Percentiles rank a stretch among this genome's conserved stretches.
Conservation (phyloP, 2,113 vertebrate species). For the Ciconia boyciana region DNA sequence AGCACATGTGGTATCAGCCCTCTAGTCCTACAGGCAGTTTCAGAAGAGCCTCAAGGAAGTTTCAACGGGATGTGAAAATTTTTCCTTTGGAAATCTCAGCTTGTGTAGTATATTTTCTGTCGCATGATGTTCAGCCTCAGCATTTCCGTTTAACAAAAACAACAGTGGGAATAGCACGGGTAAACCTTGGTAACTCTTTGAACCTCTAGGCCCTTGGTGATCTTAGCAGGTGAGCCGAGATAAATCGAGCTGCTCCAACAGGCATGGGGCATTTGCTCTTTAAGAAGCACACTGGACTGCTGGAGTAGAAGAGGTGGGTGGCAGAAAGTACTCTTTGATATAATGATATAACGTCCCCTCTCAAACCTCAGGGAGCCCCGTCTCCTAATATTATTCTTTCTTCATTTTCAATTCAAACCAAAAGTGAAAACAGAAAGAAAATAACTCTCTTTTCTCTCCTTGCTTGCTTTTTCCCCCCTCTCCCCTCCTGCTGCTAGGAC, state of each 20-base stretch:
- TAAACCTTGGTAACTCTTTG: slow-evolving; percentile 49
- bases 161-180: background rate
- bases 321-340: slow-evolving; percentile 60
- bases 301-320: slow-evolving; percentile 13
- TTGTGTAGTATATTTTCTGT: background rate
- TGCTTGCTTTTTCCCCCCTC: background rate
- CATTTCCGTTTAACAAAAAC: background rate
- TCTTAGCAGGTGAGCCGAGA: slow-evolving; percentile 65
- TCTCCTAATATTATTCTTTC: slow-evolving; percentile 58
- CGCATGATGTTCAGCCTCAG: background rate
- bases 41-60: background rate
- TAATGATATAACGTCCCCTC: slow-evolving; percentile 14
- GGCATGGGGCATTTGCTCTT: background rate
- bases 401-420: slow-evolving; percentile 66
- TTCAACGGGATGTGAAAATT: background rate
- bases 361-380: slow-evolving; percentile 40
- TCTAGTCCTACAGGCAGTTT: background rate
- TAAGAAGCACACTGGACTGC: background rate
- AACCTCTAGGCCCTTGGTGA: slow-evolving; percentile 34
- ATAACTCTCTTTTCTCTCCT: background rate
- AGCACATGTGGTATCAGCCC: background rate
- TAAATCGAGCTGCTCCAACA: slow-evolving; percentile 1
- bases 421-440: slow-evolving; percentile 68
- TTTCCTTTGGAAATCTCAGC: background rate
- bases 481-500: background rate